A percentile compares a stretch with the other conserved stretches of the same genome.
Evolutionary conservation across 1,140 invertebrate genomes (phyloP).

Genomic region (Diachasma alloeum): DNA sequence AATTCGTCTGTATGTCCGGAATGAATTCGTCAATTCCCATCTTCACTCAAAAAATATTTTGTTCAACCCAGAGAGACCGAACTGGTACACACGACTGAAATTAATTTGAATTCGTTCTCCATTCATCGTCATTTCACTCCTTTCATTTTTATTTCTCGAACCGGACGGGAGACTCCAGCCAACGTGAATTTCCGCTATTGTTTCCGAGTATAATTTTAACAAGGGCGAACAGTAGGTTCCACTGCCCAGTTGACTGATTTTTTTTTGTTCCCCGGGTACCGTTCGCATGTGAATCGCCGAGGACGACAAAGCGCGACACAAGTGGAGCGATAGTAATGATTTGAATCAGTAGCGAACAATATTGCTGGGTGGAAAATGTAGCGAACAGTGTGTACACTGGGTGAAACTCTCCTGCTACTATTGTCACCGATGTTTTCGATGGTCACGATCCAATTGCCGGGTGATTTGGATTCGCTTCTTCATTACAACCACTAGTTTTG

Average conservation of each 20-base stretch:
- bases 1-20: too few relatives aligned
- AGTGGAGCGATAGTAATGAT: background rate
- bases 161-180: background rate
- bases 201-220: background rate
- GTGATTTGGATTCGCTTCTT: background rate
- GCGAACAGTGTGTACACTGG: background rate
- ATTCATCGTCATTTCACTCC: background rate
- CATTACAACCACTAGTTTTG: background rate
- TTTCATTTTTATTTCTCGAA: background rate
- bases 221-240: background rate
- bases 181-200: background rate
- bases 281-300: background rate
- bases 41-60: too few relatives aligned
- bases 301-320: background rate
- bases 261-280: background rate
- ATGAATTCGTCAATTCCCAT: too few relatives aligned
- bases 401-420: background rate
- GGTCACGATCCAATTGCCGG: conserved; percentile 24
- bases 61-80: too few relatives aligned
- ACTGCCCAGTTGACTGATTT: background rate
- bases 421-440: background rate
- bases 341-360: background rate
- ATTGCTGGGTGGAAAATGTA: background rate
- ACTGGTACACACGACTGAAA: too few relatives aligned
- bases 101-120: background rate